Percentiles rank a stretch among this genome's conserved stretches.
These are phyloP conservation scores for Styela clava DNA, from an alignment of 23 tunicate species.

Conservation along the genomic window DNA sequence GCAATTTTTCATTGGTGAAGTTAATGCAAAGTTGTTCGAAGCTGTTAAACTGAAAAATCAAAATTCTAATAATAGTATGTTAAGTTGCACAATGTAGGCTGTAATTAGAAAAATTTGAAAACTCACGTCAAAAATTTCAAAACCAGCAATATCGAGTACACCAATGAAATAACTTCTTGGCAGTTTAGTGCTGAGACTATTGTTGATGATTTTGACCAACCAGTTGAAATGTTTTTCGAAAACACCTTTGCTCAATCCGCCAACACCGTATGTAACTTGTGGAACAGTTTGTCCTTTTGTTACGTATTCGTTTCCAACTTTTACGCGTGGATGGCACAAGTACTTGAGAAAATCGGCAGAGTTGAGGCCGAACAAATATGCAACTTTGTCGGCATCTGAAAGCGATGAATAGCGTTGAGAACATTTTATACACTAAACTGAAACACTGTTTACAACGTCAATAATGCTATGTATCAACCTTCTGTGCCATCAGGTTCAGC, in stretches of 20 bases:
- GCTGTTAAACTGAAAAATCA: constrained; percentile 72
- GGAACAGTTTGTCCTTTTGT: constrained; percentile 93
- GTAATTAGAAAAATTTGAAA: not conserved
- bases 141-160: constrained; percentile 99
- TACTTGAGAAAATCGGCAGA: constrained; percentile 92
- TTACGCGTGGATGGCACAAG: constrained; percentile 89
- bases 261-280: constrained; percentile 69
- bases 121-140: constrained; percentile 98
- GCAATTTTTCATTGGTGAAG: constrained; percentile 98
- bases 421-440: not conserved
- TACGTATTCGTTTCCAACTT: constrained; percentile 98
- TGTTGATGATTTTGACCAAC: constrained; percentile 82
- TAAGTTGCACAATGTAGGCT: not conserved
- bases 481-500: constrained; percentile 97
- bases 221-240: constrained; percentile 93
- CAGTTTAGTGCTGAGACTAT: constrained; percentile 83
- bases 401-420: not conserved
- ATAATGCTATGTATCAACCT: no score
- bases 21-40: constrained; percentile 99
- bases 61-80: not conserved
- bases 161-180: constrained; percentile 99
- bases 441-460: not conserved
- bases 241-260: constrained; percentile 89
- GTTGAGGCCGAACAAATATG: constrained; percentile 93
- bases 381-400: constrained; percentile 96